Evolutionary conservation across 2,113 vertebrate genomes (phyloP).

Genomic region (Climacteris rufus): DNA sequence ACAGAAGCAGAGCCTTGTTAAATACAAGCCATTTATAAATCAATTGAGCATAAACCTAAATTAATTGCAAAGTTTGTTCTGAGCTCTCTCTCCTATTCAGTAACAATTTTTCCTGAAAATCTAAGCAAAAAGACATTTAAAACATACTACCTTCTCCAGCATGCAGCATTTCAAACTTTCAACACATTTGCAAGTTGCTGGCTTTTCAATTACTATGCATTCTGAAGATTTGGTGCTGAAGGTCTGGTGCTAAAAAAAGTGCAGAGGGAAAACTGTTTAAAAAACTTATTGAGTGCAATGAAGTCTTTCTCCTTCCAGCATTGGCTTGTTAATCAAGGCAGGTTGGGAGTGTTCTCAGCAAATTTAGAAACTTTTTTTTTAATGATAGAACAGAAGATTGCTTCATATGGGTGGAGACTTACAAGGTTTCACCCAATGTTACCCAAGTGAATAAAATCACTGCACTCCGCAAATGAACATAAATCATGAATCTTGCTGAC

Average conservation of each 20-base stretch:
- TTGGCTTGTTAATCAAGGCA: not conserved
- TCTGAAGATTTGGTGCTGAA: not conserved
- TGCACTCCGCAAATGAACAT: not conserved
- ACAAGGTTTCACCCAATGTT: not conserved
- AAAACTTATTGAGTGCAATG: not conserved
- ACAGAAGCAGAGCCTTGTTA: not conserved
- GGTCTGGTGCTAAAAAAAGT: not conserved
- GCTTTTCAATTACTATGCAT: not conserved
- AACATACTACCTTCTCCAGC: not conserved
- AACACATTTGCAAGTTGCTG: not conserved
- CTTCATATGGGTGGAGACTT: not conserved
- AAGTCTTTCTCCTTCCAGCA: not conserved
- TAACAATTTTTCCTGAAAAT: not conserved
- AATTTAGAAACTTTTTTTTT: not conserved
- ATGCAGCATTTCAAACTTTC: not conserved
- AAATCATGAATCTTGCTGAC: not conserved
- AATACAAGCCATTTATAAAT: not conserved
- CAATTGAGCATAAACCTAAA: not conserved
- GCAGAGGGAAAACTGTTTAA: not conserved
- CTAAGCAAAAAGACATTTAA: not conserved
- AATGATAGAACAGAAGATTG: not conserved
- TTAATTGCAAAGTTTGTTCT: not conserved
- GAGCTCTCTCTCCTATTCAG: not conserved
- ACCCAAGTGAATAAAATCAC: not conserved
- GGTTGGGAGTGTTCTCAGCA: not conserved